Conservation (phyloP, 2,113 vertebrate species). For the Edolisoma coerulescens region DNA sequence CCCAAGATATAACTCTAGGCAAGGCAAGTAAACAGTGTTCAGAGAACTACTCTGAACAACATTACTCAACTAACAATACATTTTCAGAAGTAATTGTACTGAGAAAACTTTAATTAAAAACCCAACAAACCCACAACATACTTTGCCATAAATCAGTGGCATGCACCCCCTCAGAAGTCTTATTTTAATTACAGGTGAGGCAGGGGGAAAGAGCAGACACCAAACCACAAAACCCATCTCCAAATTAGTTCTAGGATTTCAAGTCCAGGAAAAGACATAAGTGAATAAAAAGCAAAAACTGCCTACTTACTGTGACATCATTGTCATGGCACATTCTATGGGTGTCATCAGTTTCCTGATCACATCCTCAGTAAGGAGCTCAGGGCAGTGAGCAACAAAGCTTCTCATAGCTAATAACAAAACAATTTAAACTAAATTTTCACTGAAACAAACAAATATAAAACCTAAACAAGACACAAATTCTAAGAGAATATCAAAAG, state of each 20-base stretch:
- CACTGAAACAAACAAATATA: background rate
- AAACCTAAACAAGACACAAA: background rate
- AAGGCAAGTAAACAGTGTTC: background rate
- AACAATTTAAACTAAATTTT: background rate
- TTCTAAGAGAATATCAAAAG: background rate
- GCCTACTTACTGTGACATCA: slow-evolving; percentile 98
- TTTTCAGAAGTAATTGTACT: background rate
- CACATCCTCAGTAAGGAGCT: slow-evolving; percentile 95
- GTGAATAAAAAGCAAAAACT: background rate
- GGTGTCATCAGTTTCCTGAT: slow-evolving; percentile 97
- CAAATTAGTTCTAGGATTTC: background rate
- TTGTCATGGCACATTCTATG: slow-evolving; percentile 98
- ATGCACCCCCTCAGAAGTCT: background rate
- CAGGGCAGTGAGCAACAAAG: slow-evolving; percentile 97
- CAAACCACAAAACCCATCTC: background rate
- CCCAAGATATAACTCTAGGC: background rate
- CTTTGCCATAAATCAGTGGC: background rate
- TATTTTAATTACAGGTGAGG: background rate
- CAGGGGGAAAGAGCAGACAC: background rate
- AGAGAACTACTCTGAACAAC: background rate
- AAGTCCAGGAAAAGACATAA: background rate
- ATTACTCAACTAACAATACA: background rate
- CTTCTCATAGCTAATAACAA: slow-evolving; percentile 90
- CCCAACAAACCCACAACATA: background rate
- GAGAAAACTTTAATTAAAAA: background rate